A percentile compares a stretch with the other conserved stretches of the same genome.
These are phyloP conservation scores for Tenthredo mesomela DNA, from an alignment of 2,888 invertebrate genomes.

Conservation along the genomic window DNA sequence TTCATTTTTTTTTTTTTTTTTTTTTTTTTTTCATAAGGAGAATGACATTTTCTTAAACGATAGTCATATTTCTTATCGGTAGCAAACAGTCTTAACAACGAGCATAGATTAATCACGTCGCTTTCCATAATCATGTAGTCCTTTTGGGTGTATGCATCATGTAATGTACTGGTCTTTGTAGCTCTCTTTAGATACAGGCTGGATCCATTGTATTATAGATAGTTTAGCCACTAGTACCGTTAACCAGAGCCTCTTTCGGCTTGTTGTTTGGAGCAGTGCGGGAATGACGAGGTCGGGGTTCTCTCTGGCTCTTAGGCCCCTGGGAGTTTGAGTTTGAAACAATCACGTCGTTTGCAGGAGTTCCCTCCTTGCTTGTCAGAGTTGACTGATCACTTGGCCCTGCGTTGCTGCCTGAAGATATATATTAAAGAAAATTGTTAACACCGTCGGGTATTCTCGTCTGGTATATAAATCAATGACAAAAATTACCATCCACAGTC, in stretches of 20 bases:
- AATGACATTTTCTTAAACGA: slow-evolving; percentile 70
- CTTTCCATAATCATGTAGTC: slow-evolving; percentile 74
- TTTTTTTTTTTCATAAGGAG: slow-evolving; percentile 66
- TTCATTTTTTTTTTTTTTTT: slow-evolving; percentile 69
- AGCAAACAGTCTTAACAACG: slow-evolving; percentile 77
- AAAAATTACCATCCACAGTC: neutral
- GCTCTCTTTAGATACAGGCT: slow-evolving; percentile 69
- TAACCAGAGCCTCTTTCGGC: slow-evolving; percentile 84
- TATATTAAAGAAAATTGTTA: slow-evolving; percentile 38
- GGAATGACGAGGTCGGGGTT: slow-evolving; percentile 72
- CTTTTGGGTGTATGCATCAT: slow-evolving; percentile 75
- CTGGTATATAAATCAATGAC: neutral
- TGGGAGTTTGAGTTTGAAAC: slow-evolving; percentile 72
- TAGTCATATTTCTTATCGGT: slow-evolving; percentile 74
- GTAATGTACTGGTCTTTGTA: slow-evolving; percentile 71
- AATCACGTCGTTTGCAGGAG: slow-evolving; percentile 72
- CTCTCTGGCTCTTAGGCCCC: slow-evolving; percentile 75
- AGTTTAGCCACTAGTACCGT: slow-evolving; percentile 81
- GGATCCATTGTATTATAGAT: slow-evolving; percentile 51
- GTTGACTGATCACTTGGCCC: slow-evolving; percentile 74
- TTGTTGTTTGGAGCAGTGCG: slow-evolving; percentile 78
- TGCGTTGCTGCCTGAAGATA: slow-evolving; percentile 71
- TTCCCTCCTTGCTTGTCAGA: slow-evolving; percentile 71
- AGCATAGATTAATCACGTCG: slow-evolving; percentile 76
- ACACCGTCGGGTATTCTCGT: neutral